Base-by-base conservation (phyloP, 2,888 invertebrate species). In the Stenodema calcarata region DNA sequence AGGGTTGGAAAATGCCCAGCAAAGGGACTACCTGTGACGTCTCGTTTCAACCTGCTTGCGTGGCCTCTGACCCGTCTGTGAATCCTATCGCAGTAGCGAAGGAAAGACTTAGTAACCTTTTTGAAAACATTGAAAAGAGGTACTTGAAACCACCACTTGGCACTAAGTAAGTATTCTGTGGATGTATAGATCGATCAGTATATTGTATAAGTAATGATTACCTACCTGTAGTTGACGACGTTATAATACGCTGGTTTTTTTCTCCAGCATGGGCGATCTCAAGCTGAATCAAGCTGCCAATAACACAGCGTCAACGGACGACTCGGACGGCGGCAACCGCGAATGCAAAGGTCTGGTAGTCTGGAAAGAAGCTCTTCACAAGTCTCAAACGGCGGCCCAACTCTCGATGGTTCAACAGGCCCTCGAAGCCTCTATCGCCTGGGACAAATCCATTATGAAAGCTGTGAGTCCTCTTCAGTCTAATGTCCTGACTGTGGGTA, bases 361-460 rank as follows among this genome's bases (percentile, higher is more conserved):
- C 35, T 99, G 99, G 99, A 94, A 98, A 0, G 96, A 96, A 89
- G 98, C 97, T 0, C 95, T 98, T 0, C 92, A 94, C 0, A 94
- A 95, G 80, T 95, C 97, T 75, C 94, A 94, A 90, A 97, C 97
- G 0, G 95, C 98, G 0, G 96, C 98, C 0, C 98, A 99, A 91
- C 92, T 99, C 30, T 96, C 97, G 28, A 95, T 98, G 95, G 95
- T 96, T 89, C 93, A 98, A 87, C 96, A 97, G 90, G 96, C 97
- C 90, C 92, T 99, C 89, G 98, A 98, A 91, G 95, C 95, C 1
- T 96, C 96, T 91, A 97, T 99, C 90, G 98, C 98, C 54, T 99
- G 99, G 99, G 99, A 99, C 92, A 98, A 98, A 93, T 98, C 98
- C 92, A 97, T 98, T 91, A 98, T 99, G 98, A 98, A 98, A 94